Base-by-base conservation (phyloP, 1,140 invertebrate genomes). In the Drosophila neocordata region DNA sequence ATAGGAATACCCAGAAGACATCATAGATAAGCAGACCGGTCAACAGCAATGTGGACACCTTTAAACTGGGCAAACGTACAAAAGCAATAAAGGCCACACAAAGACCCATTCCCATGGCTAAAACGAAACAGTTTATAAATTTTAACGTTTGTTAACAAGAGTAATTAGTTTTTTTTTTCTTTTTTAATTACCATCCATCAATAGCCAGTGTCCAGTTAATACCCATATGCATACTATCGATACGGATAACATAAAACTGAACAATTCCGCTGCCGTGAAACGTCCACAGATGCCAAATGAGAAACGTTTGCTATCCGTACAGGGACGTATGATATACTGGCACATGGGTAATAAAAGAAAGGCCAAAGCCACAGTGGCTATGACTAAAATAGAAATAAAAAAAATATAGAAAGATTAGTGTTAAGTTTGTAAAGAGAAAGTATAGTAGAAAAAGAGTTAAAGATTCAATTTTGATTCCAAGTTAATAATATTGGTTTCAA, bases 1-100 rank as follows among this genome's bases (percentile, higher is more conserved):
- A 99, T 93, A 99, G 99, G 92, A 99, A 99, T 20, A 99, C 98
- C 98, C 98, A 99, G 93, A 99, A 99, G 31, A 99, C 98, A 93
- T 99, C 98, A 91, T 99, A 99, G 52, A 99, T 96, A 48, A 99
- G 95, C 76, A 99, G 94, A 31, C 98, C 98, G 51, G 98, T 98
- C 72, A 99, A 94, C 61, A 99, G 94, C 69, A 99, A 93, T 13
- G 98, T 99, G 20, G 98, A 99, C 70, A 99, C 98, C 93, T 99
- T 99, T 53, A 99, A 94, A 92, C 97, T 98, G 41, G 98, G 98
- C 88, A 99, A 93, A 53, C 98, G 95, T 71, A 99, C 97, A 92
- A 99, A 97, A 18, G 98, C 98, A 91, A 99, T 99, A 92, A 99
- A 99, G 13, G 98, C 98, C 69, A 99, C 98, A 92, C 98, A 99